These are phyloP conservation scores for Leptopilina clavipes DNA, from an alignment of 1,140 invertebrate species.

Conservation along the genomic window DNA sequence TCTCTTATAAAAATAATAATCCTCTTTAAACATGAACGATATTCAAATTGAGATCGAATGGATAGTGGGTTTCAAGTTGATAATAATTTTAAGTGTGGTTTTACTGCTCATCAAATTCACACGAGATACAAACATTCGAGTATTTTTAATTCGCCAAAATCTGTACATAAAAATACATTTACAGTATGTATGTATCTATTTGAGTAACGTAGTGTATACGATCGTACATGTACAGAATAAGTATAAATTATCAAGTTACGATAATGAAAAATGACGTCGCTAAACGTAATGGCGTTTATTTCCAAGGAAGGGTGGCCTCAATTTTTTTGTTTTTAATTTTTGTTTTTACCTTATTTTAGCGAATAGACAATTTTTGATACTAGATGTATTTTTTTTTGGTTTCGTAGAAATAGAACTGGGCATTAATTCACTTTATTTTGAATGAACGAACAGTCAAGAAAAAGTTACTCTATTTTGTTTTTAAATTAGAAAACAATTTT, in stretches of 20 bases:
- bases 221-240: constrained; percentile 60
- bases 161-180: constrained; percentile 65
- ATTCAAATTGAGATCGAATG: background rate
- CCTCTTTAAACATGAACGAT: background rate
- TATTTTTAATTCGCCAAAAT: constrained; percentile 70
- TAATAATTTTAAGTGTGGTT: background rate
- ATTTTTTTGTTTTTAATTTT: background rate
- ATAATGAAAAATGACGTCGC: constrained; percentile 46
- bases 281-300: constrained; percentile 29
- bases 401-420: background rate
- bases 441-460: no score
- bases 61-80: constrained; percentile 2
- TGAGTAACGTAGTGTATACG: constrained; percentile 49
- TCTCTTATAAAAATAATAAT: background rate
- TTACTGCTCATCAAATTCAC: background rate
- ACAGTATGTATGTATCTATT: constrained; percentile 53
- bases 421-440: no score
- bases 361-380: background rate
- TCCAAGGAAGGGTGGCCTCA: constrained; percentile 19
- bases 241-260: constrained; percentile 61
- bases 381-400: background rate
- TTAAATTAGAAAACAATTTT: no score
- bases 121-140: constrained; percentile 49
- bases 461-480: no score
- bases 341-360: background rate